Base-by-base conservation (phyloP, 2,797 vertebrate species). In the Cirrhinus molitorella region DNA sequence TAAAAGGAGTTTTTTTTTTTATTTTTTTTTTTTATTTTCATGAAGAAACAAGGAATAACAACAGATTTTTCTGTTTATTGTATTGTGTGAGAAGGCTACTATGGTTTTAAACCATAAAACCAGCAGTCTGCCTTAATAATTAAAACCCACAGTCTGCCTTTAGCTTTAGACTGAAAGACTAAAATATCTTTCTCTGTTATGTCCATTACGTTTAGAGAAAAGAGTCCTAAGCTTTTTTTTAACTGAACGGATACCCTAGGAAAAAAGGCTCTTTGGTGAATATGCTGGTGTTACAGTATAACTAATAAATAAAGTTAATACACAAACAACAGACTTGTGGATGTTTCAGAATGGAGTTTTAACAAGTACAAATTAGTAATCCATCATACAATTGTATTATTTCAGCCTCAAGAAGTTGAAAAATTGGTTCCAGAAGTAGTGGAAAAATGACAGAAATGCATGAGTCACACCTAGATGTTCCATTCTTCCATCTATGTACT, bases 341-440 rank as follows among this genome's bases (percentile, higher is more conserved):
- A 40, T 51, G n/a, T 67, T 55, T 43, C 4, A 66, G 23, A 51
- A 25, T 0, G 0, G 14, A 75, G n/a, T 55, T 82, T 83, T 43
- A 66, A 40, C 11, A 0, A 57, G 40, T 31, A 81, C 55, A 72
- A 53, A 57, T 66, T 6, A 40, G 21, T 37, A 21, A 55, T 43
- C 40, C 0, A 86, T 84, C 85, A 87, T 66, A 85, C 23, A 63
- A 47, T 78, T 23, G 57, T 9, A 59, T 68, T 45, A 63, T 74
- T 72, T 23, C 75, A 59, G 17, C 78, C 80, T 76, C 59, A 84
- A 65, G 43, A 37, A 74, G 40, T 14, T n/a, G 72, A 57, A 16
- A 40, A 57, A 23, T 9, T 12, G 17, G 31, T 68, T 53, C 9
- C 43, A 80, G 84, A 75, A 28, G 28, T 25, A 63, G 16, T 1